A percentile compares a stretch with the other conserved stretches of the same genome.
These are phyloP conservation scores for Acholoe squamosa DNA, from an alignment of 2,888 invertebrate species.

Conservation along the genomic window DNA sequence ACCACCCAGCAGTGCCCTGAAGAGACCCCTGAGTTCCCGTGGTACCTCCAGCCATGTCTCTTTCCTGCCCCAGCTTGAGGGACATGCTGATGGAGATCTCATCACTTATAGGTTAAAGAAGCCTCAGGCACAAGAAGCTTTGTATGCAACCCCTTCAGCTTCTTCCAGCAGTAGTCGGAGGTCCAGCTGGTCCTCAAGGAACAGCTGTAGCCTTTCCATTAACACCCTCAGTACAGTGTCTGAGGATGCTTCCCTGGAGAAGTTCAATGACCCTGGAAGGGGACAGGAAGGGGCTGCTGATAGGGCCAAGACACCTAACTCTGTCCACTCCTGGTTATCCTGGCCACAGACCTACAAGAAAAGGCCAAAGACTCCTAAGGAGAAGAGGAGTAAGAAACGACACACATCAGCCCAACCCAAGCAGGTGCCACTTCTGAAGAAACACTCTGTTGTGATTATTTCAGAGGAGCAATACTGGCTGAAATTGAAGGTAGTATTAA, in stretches of 20 bases:
- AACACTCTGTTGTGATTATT: background rate
- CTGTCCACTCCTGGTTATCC: background rate
- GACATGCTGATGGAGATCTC: background rate
- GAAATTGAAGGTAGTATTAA: background rate
- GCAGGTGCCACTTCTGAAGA: background rate
- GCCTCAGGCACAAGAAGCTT: background rate
- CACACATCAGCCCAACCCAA: background rate
- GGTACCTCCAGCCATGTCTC: background rate
- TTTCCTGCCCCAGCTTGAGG: background rate
- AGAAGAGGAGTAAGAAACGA: background rate
- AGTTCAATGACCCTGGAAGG: background rate
- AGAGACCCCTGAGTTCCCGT: background rate
- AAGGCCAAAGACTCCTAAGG: background rate
- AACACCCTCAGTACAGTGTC: background rate
- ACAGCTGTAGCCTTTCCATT: background rate
- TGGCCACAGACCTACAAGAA: constrained; percentile 13
- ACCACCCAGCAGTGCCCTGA: background rate
- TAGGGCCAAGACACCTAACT: background rate
- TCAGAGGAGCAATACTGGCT: background rate
- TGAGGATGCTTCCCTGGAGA: background rate
- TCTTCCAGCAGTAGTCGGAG: background rate
- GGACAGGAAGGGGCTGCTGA: background rate
- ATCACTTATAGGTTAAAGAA: background rate
- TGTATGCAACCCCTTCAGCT: background rate
- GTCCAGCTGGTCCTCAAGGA: background rate